Conservation (phyloP, 2,113 vertebrate genomes). For the Rhea pennata region DNA sequence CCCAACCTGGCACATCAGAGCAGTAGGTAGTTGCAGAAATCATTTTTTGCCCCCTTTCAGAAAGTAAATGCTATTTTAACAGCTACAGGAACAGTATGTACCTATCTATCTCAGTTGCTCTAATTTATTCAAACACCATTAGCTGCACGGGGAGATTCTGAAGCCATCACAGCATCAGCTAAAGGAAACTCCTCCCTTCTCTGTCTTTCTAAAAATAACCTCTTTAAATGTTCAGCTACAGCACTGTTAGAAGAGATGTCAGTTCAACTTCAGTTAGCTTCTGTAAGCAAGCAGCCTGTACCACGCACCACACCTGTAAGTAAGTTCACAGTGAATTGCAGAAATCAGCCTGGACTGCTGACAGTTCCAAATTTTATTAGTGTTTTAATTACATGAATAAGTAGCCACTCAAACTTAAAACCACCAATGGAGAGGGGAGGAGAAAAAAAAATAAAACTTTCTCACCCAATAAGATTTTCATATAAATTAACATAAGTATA, state of each 20-base stretch:
- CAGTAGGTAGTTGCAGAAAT: neutral
- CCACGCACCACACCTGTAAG: neutral
- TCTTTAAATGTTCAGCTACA: accelerated
- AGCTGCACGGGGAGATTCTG: neutral
- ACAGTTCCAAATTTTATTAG: conserved; percentile 74
- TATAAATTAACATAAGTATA: conserved; percentile 65
- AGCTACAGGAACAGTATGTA: neutral
- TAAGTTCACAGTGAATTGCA: neutral
- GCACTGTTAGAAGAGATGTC: neutral
- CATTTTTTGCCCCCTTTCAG: neutral
- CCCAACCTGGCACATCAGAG: neutral
- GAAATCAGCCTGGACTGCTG: neutral
- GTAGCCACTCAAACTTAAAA: conserved; percentile 55
- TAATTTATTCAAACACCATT: accelerated
- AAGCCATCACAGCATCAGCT: neutral
- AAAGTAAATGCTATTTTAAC: accelerated
- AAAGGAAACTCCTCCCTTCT: neutral
- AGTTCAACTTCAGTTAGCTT: neutral
- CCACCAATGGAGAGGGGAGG: neutral
- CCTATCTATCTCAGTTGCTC: neutral
- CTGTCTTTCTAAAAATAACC: too few relatives aligned
- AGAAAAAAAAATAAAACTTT: neutral
- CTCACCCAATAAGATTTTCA: conserved; percentile 33
- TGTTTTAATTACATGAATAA: conserved; percentile 58
- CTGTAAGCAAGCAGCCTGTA: neutral